Conservation (phyloP, 2,113 vertebrate species). For the Dicerorhinus sumatrensis region DNA sequence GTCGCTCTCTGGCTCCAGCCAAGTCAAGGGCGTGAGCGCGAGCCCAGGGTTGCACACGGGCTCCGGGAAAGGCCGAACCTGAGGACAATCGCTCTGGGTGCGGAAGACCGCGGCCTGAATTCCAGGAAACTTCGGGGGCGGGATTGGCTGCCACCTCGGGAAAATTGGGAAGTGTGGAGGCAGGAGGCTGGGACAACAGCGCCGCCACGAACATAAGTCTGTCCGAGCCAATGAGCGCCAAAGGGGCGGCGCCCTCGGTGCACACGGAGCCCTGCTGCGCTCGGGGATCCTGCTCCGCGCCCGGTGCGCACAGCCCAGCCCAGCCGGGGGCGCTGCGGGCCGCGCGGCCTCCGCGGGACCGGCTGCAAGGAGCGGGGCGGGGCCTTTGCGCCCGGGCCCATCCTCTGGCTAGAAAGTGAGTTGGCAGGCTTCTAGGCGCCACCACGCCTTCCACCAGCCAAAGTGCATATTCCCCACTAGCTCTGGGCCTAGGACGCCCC, state of each 20-base stretch:
- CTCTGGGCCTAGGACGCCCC: too few species aligned
- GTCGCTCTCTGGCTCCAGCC: neutral
- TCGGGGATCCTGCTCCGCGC: accelerated
- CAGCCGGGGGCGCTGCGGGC: accelerated
- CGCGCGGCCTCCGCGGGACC: too few species aligned
- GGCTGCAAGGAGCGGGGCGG: neutral
- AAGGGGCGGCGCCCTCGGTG: neutral
- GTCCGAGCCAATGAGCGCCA: neutral
- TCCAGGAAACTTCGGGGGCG: neutral
- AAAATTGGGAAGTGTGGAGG: neutral
- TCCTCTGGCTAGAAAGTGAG: neutral
- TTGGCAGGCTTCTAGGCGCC: accelerated
- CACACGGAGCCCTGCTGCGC: accelerated
- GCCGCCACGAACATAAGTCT: accelerated
- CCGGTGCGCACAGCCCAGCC: neutral
- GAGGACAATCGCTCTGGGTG: accelerated
- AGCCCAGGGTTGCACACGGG: neutral
- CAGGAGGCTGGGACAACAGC: neutral
- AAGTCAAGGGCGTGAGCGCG: neutral
- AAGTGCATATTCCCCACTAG: too few species aligned
- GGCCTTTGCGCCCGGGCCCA: constrained; percentile 16
- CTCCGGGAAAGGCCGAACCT: neutral
- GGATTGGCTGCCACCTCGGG: accelerated
- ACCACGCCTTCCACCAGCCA: neutral
- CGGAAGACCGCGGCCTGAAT: too few species aligned